phyloP scores from a whole-genome alignment of 1,140 invertebrate genomes.

The Microplitis demolitor region DNA sequence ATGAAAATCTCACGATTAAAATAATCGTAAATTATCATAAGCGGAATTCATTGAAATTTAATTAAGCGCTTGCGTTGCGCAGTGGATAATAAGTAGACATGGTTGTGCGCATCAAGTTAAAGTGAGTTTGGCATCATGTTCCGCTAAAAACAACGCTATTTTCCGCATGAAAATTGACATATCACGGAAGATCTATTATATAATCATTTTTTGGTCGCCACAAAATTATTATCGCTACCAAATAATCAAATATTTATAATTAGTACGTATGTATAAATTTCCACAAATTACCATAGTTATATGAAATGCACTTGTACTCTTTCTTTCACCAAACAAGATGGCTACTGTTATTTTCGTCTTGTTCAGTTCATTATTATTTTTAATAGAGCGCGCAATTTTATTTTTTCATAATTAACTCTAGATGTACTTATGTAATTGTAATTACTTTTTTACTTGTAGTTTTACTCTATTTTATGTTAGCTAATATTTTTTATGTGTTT shows the following conservation, averaged over 20 bases:
- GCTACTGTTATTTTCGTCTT: constrained; percentile 16
- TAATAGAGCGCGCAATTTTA: constrained; percentile 15
- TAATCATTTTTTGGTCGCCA: neutral
- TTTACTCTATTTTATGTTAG: neutral
- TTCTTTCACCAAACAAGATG: constrained; percentile 27
- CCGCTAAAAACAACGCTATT: constrained; percentile 12
- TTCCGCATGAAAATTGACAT: constrained; percentile 8
- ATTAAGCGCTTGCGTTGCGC: constrained; percentile 21
- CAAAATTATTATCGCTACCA: neutral
- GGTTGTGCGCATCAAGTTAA: constrained; percentile 5
- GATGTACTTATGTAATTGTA: neutral
- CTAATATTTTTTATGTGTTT: neutral
- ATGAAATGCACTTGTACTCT: neutral
- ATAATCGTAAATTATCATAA: too few species aligned
- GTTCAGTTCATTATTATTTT: constrained; percentile 29
- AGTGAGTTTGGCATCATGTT: constrained; percentile 12
- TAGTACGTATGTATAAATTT: constrained; percentile 1
- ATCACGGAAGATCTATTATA: neutral
- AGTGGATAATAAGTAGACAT: neutral
- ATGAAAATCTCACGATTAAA: too few species aligned
- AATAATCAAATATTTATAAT: neutral
- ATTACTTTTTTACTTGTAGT: neutral
- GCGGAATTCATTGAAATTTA: neutral
- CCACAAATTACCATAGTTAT: neutral
- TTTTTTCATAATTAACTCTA: neutral